These are phyloP conservation scores for Folsomia candida DNA, from an alignment of 2,888 invertebrate species.

Conservation along the genomic window DNA sequence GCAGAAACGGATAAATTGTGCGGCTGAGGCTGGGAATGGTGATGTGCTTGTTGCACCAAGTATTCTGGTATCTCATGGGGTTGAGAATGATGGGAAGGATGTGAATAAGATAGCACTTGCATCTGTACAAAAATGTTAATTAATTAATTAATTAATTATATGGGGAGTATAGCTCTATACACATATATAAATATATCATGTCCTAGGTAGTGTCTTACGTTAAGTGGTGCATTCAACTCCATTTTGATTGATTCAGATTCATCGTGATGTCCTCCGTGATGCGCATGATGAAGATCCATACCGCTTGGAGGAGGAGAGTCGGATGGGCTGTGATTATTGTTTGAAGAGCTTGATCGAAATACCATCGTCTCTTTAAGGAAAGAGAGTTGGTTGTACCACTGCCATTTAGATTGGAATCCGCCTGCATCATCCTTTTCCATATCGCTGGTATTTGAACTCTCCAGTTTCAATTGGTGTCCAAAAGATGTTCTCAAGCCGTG, in stretches of 20 bases:
- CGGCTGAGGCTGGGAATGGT: conserved; percentile 26
- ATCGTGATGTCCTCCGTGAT: background rate
- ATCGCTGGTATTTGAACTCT: conserved; percentile 30
- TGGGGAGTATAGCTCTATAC: background rate
- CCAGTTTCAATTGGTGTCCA: conserved; percentile 40
- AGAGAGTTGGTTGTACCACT: conserved; percentile 39
- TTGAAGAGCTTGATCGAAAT: conserved; percentile 23
- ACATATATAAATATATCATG: background rate
- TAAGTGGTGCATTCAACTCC: conserved; percentile 10
- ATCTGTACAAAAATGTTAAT: conserved; percentile 12
- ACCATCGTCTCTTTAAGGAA: conserved; percentile 41
- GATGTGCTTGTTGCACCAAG: conserved; percentile 24
- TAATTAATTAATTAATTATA: background rate
- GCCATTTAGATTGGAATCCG: conserved; percentile 38
- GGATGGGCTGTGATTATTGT: conserved; percentile 1
- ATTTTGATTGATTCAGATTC: conserved; percentile 2
- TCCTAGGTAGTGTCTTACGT: conserved; percentile 14
- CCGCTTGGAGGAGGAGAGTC: conserved; percentile 12
- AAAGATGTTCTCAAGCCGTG: conserved; percentile 39
- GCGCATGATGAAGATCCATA: background rate
- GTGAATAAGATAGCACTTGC: conserved; percentile 14
- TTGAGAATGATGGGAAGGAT: conserved; percentile 16
- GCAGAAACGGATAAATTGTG: conserved; percentile 14
- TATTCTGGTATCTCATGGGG: background rate
- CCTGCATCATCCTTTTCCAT: conserved; percentile 15